phyloP scores from a whole-genome alignment of 1,140 invertebrate species.

The Lepidotrigona ventralis region DNA sequence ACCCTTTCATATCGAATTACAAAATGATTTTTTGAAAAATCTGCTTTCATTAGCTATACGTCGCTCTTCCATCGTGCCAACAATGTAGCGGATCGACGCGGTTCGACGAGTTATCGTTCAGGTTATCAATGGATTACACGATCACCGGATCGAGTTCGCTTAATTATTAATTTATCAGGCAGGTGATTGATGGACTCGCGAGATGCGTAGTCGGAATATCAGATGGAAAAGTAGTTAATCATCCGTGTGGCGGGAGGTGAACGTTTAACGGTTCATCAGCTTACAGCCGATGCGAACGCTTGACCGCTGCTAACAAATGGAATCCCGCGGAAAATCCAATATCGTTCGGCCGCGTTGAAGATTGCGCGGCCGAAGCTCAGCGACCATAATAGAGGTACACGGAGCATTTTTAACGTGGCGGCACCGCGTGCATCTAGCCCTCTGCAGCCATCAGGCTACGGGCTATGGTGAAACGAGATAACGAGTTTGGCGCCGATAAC shows the following conservation, averaged over 20 bases:
- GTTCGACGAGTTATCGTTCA: background rate
- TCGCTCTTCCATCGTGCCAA: background rate
- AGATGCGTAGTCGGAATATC: background rate
- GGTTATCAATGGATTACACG: background rate
- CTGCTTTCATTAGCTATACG: background rate
- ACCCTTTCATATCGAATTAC: background rate
- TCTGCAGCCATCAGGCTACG: background rate
- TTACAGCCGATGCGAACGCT: background rate
- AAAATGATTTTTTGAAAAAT: background rate
- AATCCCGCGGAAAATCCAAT: constrained; percentile 16
- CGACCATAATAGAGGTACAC: constrained; percentile 14
- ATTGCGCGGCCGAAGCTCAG: background rate
- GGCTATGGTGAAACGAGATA: constrained; percentile 13
- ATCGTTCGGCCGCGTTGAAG: background rate
- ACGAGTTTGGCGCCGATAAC: background rate
- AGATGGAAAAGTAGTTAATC: constrained; percentile 9
- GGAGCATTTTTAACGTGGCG: constrained; percentile 17
- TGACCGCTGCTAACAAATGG: constrained; percentile 22
- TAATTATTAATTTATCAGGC: constrained; percentile 4
- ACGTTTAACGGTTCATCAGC: background rate
- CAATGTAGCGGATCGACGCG: background rate
- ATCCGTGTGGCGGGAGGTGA: background rate
- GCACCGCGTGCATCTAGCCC: background rate
- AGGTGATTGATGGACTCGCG: background rate
- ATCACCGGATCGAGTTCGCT: background rate